These are phyloP conservation scores for Drosophila niveifrons DNA, from an alignment of 2,888 invertebrate genomes.

Conservation along the genomic window DNA sequence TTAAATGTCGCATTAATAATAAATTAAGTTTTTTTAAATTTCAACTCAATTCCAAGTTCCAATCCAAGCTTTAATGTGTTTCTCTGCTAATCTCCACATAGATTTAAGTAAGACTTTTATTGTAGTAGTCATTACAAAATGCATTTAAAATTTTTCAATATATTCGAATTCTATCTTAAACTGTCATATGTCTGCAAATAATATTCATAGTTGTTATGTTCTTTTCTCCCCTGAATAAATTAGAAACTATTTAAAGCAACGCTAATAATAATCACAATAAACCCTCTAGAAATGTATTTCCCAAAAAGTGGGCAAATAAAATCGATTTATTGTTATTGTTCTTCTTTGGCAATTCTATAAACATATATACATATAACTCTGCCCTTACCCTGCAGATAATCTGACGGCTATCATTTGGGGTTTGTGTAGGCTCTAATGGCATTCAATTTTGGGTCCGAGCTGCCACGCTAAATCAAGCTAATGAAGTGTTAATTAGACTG, in stretches of 20 bases:
- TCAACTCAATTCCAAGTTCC: no score
- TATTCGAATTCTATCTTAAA: no score
- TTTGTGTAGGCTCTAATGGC: conserved; percentile 14
- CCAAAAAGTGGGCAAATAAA: background rate
- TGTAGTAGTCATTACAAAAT: no score
- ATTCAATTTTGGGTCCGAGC: conserved; percentile 16
- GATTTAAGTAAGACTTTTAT: no score
- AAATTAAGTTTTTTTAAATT: no score
- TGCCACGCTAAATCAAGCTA: conserved; percentile 56
- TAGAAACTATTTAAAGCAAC: background rate
- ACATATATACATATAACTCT: background rate
- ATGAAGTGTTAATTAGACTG: conserved; percentile 57
- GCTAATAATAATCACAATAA: background rate
- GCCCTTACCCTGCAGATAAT: conserved; percentile 10
- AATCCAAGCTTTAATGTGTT: no score
- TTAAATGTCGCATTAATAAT: no score
- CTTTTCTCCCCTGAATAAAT: no score
- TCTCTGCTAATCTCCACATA: no score
- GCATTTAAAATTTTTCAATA: no score
- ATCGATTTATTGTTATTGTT: conserved; percentile 3
- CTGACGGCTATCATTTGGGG: conserved; percentile 10
- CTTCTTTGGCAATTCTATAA: background rate
- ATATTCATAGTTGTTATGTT: no score
- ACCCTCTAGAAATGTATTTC: background rate
- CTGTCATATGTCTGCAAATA: no score